Base-by-base conservation (phyloP, 2,113 vertebrate species). In the Probosciger aterrimus region DNA sequence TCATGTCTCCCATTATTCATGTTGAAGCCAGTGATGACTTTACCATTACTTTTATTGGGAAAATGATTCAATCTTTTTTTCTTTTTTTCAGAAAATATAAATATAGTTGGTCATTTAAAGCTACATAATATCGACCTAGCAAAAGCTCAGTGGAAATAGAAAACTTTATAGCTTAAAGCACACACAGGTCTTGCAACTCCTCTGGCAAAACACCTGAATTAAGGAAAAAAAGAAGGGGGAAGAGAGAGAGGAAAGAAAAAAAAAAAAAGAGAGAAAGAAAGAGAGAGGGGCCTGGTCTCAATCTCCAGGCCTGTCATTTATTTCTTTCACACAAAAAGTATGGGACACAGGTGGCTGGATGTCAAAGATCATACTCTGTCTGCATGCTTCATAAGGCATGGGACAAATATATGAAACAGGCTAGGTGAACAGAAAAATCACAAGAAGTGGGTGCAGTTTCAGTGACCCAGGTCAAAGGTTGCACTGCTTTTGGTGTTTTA, bases 291-390 rank as follows among this genome's bases (percentile, higher is more conserved):
- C 10, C 79, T 96, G 93, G 90, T 84, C 93, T 97, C 97, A 97
- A 96, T 98, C 97, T 97, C 64, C 55, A 80, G 87, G 62, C 71
- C 84, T 98, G 98, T 97, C 97, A 97, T 94, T 96, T 97, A 96
- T 95, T 98, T 98, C 90, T 96, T 96, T 97, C 95, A 93, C 96
- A 96, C 92, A 97, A 93, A 97, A 98, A 97, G 92, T 98, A 98
- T 98, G 97, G 82, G 86, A 83, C 93, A 94, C 97, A 98, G 97
- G 97, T 98, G 98, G 97, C 93, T 96, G 86, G 65, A 95, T 96
- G 98, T 98, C 98, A 98, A 98, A 98, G 98, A 97, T 97, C 98
- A 46, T 93, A 87, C 88, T 93, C 82, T 86, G 84, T 73, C 92
- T 97, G 90, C 95, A 96, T 92, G 93, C 95, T 96, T 97, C 97